A percentile compares a stretch with the other conserved stretches of the same genome.
Evolutionary conservation across 2,888 invertebrate genomes (phyloP).

Genomic region (Nomada lathburiana): DNA sequence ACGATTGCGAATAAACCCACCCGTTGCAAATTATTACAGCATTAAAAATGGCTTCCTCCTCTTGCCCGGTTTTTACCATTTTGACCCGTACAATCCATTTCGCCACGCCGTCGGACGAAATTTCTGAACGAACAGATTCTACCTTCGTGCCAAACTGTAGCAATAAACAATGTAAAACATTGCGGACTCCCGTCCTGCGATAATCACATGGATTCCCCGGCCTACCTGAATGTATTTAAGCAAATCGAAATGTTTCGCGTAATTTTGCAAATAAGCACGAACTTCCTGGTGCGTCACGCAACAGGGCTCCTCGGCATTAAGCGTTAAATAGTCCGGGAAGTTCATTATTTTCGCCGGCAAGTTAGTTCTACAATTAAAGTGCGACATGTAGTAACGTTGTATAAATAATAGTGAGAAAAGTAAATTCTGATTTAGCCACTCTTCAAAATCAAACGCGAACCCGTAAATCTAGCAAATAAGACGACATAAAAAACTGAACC

Average conservation of each 20-base stretch:
- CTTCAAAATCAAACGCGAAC: too few relatives aligned
- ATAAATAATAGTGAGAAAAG: too few relatives aligned
- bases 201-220: too few relatives aligned
- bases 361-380: constrained; percentile 87
- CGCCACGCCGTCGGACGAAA: constrained; percentile 1
- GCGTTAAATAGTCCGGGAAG: constrained; percentile 89
- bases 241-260: constrained; percentile 88
- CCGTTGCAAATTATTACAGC: constrained; percentile 90
- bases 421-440: background rate
- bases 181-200: background rate
- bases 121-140: constrained; percentile 79
- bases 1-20: constrained; percentile 77
- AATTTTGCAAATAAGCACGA: constrained; percentile 88
- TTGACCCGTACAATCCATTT: constrained; percentile 85
- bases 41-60: constrained; percentile 86
- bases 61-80: constrained; percentile 84
- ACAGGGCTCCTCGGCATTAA: constrained; percentile 85
- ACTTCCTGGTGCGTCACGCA: constrained; percentile 89
- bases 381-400: background rate
- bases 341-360: constrained; percentile 93
- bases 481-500: constrained; percentile 82
- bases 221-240: constrained; percentile 87
- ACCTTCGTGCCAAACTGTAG: constrained; percentile 85
- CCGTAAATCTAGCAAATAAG: background rate
- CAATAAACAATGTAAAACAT: background rate